Conservation (phyloP, 2,113 vertebrate species). For the Antechinus stuartii region DNA sequence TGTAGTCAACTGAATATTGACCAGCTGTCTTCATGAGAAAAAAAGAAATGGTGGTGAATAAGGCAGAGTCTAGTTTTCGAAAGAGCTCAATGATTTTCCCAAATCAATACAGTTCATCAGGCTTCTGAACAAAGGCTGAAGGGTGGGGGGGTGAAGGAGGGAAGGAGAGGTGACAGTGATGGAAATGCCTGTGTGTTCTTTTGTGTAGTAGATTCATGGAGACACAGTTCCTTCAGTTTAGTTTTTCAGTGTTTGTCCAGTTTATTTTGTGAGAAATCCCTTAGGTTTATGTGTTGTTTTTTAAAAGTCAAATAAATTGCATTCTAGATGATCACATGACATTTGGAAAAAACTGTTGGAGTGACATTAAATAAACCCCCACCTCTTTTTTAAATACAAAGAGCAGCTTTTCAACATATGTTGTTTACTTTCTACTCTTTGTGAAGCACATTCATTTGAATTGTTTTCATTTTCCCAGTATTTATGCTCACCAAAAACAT, state of each 20-base stretch:
- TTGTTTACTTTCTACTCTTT: constrained; percentile 33
- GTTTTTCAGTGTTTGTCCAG: constrained; percentile 69
- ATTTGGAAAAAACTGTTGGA: constrained; percentile 39
- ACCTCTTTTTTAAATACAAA: background rate
- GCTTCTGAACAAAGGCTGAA: constrained; percentile 87
- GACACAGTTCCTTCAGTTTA: constrained; percentile 74
- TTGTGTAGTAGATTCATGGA: constrained; percentile 82
- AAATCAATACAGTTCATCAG: constrained; percentile 89
- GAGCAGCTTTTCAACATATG: background rate
- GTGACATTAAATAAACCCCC: constrained; percentile 15
- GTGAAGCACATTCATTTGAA: constrained; percentile 50
- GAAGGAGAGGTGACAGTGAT: constrained; percentile 85
- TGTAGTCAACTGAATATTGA: constrained; percentile 87
- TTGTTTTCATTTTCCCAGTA: constrained; percentile 11
- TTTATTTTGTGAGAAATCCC: constrained; percentile 43
- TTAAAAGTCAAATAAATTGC: constrained; percentile 59
- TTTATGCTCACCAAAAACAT: constrained; percentile 24
- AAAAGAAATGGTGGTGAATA: constrained; percentile 87
- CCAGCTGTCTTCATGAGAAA: constrained; percentile 88
- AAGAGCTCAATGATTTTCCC: constrained; percentile 88
- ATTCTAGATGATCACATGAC: constrained; percentile 26
- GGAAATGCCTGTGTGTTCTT: constrained; percentile 83
- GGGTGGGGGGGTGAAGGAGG: constrained; percentile 75
- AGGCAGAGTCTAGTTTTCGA: constrained; percentile 88
- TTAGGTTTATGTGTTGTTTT: constrained; percentile 43